Conservation (phyloP, 1,140 invertebrate genomes). For the Adelges cooleyi region DNA sequence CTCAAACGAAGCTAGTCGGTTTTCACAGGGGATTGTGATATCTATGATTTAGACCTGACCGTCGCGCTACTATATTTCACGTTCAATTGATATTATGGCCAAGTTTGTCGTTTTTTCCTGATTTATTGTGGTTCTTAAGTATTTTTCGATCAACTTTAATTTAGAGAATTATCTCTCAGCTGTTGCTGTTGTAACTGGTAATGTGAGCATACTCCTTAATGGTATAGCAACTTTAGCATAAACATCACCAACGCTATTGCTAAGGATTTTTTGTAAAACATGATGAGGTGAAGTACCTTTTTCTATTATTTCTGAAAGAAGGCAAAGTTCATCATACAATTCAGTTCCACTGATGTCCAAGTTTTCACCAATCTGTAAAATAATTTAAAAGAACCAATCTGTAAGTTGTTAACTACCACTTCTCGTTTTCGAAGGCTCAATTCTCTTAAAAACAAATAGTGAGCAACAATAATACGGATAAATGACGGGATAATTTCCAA, state of each 20-base stretch:
- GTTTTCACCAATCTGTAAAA: background rate
- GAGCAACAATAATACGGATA: too few species aligned
- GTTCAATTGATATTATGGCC: background rate
- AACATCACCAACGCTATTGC: background rate
- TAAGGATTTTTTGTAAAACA: conserved; percentile 5
- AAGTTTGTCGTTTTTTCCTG: background rate
- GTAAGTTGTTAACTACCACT: too few species aligned
- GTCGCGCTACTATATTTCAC: background rate
- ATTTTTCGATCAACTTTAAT: background rate
- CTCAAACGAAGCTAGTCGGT: too few species aligned
- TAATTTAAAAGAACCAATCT: too few species aligned
- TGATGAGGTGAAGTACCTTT: background rate
- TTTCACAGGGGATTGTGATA: background rate
- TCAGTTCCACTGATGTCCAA: background rate
- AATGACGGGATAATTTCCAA: too few species aligned
- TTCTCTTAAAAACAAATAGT: too few species aligned
- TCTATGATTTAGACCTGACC: background rate
- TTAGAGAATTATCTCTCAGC: background rate
- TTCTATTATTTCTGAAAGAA: conserved; percentile 13
- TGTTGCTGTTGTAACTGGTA: background rate
- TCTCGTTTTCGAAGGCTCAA: too few species aligned
- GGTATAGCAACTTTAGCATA: background rate
- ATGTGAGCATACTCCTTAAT: background rate
- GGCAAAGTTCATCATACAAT: background rate
- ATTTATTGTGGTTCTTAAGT: background rate